Evolutionary conservation across 2,113 vertebrate species (phyloP).

Genomic region (Ophiodon elongatus): DNA sequence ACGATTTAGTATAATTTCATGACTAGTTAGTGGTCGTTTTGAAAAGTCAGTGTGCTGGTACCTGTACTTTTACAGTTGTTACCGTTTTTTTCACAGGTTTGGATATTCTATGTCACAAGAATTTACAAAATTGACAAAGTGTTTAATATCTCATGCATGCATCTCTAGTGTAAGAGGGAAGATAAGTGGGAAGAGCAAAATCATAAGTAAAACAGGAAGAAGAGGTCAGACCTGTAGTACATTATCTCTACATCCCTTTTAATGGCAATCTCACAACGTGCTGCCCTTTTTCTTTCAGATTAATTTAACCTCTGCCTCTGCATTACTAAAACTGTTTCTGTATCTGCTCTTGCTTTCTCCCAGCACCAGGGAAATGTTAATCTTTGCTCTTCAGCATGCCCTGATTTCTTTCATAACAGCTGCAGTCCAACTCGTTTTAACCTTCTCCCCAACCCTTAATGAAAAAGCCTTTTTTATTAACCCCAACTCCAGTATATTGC

Average conservation of each 20-base stretch:
- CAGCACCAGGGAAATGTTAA: conserved; percentile 46
- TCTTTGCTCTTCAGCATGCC: conserved; percentile 68
- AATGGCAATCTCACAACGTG: conserved; percentile 28
- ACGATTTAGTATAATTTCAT: not conserved
- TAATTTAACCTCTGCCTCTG: conserved; percentile 61
- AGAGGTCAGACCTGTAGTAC: not conserved
- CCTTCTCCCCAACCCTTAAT: conserved; percentile 11
- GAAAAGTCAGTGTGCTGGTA: not conserved
- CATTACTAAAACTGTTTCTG: conserved; percentile 67
- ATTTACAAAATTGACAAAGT: not conserved
- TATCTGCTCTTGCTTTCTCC: conserved; percentile 63
- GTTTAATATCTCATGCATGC: not conserved
- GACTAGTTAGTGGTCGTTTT: not conserved
- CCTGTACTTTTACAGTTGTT: not conserved
- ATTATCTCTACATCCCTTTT: not conserved
- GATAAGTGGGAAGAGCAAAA: not conserved
- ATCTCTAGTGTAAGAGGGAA: not conserved
- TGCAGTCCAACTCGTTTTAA: conserved; percentile 57
- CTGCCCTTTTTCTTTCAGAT: conserved; percentile 66
- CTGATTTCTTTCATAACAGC: conserved; percentile 65
- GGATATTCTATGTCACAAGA: not conserved
- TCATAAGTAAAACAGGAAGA: not conserved
- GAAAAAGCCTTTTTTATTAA: conserved; percentile 40
- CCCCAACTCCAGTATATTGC: conserved; percentile 34
- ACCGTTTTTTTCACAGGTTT: not conserved